phyloP scores from a whole-genome alignment of 2,113 vertebrate genomes.

The Platysternon megacephalum region DNA sequence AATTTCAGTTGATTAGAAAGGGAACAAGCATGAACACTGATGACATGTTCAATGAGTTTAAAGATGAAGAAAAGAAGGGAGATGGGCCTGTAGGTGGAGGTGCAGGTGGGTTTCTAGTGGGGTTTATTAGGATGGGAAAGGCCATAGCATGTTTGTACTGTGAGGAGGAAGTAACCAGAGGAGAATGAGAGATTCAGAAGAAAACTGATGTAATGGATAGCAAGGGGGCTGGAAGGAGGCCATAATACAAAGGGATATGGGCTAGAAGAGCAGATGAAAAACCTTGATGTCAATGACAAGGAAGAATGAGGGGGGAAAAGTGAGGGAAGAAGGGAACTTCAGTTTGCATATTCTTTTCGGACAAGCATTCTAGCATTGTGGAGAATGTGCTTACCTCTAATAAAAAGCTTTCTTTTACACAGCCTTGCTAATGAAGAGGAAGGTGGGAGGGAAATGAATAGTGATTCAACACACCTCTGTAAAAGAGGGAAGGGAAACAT shows the following conservation, averaged over 20 bases:
- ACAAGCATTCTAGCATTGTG: not conserved
- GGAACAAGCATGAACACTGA: not conserved
- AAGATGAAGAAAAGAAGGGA: not conserved
- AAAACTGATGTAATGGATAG: not conserved
- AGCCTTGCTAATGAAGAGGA: not conserved
- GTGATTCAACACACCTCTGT: not conserved
- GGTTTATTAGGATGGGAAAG: not conserved
- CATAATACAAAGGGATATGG: not conserved
- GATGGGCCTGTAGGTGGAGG: not conserved
- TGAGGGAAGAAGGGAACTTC: not conserved
- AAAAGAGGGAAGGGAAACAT: not conserved
- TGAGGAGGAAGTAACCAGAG: fast-evolving
- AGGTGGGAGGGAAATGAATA: not conserved
- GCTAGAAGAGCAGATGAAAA: not conserved
- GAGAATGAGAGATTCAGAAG: not conserved
- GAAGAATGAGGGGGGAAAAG: not conserved
- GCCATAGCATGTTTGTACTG: not conserved
- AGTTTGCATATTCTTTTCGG: not conserved
- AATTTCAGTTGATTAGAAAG: not conserved
- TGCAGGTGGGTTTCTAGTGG: not conserved
- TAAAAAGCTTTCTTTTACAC: not conserved
- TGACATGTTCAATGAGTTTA: not conserved
- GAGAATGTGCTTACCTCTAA: not conserved
- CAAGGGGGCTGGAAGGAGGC: not conserved
- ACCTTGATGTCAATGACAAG: not conserved